These are phyloP conservation scores for Diadophis punctatus DNA, from an alignment of 2,113 vertebrate genomes.

Conservation along the genomic window DNA sequence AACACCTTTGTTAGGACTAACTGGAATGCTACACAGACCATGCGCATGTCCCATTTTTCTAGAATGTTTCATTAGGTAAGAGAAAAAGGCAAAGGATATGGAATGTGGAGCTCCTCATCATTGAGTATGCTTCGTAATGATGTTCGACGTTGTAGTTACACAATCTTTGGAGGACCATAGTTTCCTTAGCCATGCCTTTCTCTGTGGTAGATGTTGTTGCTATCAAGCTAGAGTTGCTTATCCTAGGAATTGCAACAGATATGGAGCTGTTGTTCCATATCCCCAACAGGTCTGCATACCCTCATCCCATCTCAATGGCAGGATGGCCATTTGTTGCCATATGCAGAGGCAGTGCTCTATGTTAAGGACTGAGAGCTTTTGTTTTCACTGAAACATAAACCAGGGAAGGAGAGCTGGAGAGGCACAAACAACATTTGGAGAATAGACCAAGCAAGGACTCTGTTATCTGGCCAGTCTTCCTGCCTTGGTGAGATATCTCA, in stretches of 20 bases:
- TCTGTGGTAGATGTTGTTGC: neutral
- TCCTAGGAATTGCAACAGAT: neutral
- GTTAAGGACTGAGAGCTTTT: neutral
- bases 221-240: neutral
- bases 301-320: neutral
- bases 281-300: neutral
- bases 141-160: neutral
- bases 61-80: neutral
- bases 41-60: neutral
- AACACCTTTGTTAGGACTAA: neutral
- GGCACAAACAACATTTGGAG: neutral
- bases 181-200: neutral
- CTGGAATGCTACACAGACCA: neutral
- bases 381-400: neutral
- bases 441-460: neutral
- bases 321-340: neutral
- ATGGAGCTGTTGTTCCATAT: neutral
- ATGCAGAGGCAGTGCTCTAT: neutral
- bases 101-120: neutral
- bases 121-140: neutral
- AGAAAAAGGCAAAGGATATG: neutral
- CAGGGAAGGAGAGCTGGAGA: neutral
- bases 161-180: neutral
- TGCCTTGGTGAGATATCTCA: neutral
- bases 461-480: neutral